Evolutionary conservation across 2,797 vertebrate species (phyloP), one percentile per base, ranked within the genome.

Genomic region (Acropternis orthonyx): DNA sequence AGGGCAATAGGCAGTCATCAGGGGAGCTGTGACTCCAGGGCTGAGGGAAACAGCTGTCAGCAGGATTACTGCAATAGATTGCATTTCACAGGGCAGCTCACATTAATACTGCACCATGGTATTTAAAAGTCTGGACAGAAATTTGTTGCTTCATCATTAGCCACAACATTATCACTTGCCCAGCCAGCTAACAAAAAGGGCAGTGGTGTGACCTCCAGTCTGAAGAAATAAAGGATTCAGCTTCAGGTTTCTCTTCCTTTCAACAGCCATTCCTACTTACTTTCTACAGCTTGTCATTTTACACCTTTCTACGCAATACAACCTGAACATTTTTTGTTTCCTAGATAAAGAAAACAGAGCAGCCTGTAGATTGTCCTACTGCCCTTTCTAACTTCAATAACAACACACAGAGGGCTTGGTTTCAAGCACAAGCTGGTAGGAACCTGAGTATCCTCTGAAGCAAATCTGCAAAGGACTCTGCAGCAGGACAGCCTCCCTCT

Each of bases 31-130:
- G 92, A 97, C 89, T 88, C 61, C 88, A 92, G 94, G 85, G 82
- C 90, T 66, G 90, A 92, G 76, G 94, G 91, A 92, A 94, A 88
- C 89, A 93, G 95, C 96, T 97, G 96, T 91, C 97, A 97, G 95
- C 91, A 91, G 91, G 83, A 95, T 93, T 85, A 89, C 52, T 93
- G 76, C 54, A 87, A 89, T 27, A 82, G 94, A 93, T 8, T 67
- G 79, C 79, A 71, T 92, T 94, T 95, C 93, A 84, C 59, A 63
- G 85, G 59, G 77, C 81, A 68, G 68, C 80, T 93, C 86, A 18
- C 89, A 76, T 87, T 78, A 72, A 83, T 73, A 86, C 77, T 69
- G 48, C 85, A 89, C 49, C 8, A 55, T 9, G 44, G 68, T 49
- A 88, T 80, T 95, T 90, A 67, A 90, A 77, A 93, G 63, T 30